Base-by-base conservation (phyloP, 64 coral and sea anemone genomes). In the Montipora capricornis region DNA sequence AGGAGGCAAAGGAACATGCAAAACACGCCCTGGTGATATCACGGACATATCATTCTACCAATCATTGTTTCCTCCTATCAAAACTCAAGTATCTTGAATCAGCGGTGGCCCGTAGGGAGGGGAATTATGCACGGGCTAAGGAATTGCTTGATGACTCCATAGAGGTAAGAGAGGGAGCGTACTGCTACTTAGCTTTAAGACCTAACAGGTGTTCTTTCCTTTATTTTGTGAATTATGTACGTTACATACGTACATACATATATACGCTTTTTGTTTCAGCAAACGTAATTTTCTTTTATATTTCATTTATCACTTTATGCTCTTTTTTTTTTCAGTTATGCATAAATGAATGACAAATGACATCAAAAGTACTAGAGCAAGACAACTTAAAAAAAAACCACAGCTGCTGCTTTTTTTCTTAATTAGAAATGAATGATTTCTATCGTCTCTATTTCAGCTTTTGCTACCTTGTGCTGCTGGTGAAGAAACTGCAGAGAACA, bases 401-500 rank as follows among this genome's bases (percentile, higher is more conserved):
- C 19, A n/a, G 24, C 24, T 26, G 24, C 24, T 26, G 24, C 24
- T 26, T 22, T 55, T 2, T 55, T 19, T 53, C 16, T 57, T 52
- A 20, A 80, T 80, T 80, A 26, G 24, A 26, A 26, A 26, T 26
- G 24, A 26, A 26, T 26, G 24, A 26, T 26, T 79, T 20, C 2
- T 29, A 10, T 44, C 62, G 37, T 67, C 6, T 61, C 8, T 10
- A 12, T 82, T 46, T 68, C 24, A 83, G 81, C 81, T 83, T 1
- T 15, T 83, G 55, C 11, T 64, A 19, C 81, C 81, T 6, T 68
- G 81, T 83, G 81, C 81, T 19, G 60, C 81, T 2, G 81, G 81
- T 0, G 81, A 83, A 14, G 81, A 83, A 83, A 83, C 81, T 17
- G 81, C 81, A 83, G 81, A 83, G 44, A 83, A 83, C 29, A 83